A percentile compares a stretch with the other conserved stretches of the same genome.
These are phyloP conservation scores for Rhizoglyphus robini DNA, from an alignment of 1,140 invertebrate genomes.

Conservation along the genomic window DNA sequence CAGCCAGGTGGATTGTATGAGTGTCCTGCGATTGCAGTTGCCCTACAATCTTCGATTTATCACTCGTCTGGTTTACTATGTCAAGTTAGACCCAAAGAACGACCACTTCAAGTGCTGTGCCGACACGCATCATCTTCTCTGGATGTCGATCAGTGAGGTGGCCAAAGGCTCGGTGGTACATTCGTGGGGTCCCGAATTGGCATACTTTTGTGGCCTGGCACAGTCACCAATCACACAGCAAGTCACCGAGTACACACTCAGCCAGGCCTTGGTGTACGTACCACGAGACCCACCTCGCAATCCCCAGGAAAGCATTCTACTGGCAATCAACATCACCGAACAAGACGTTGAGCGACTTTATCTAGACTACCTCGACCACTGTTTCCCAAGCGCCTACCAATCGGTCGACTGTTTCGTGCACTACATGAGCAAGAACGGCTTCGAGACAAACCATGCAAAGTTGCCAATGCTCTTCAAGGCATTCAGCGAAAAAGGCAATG, in stretches of 20 bases:
- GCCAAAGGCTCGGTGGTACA: no score
- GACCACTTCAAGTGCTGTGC: neutral
- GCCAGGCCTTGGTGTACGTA: slow-evolving; percentile 7
- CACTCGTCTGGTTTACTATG: slow-evolving; percentile 7
- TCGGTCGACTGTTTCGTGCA: slow-evolving; percentile 3
- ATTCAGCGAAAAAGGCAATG: slow-evolving; percentile 13
- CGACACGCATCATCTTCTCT: neutral
- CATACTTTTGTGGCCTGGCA: neutral
- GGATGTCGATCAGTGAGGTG: neutral
- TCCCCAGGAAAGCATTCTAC: slow-evolving; percentile 18
- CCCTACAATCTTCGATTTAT: slow-evolving; percentile 1
- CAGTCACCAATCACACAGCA: neutral
- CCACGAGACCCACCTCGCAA: slow-evolving; percentile 17
- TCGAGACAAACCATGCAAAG: neutral
- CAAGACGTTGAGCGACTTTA: slow-evolving; percentile 18
- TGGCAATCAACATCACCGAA: slow-evolving; percentile 1
- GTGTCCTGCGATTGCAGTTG: slow-evolving; percentile 8
- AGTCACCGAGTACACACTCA: neutral
- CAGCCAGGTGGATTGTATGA: neutral
- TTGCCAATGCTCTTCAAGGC: slow-evolving; percentile 14
- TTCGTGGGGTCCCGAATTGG: slow-evolving; percentile 13
- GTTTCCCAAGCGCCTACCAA: slow-evolving; percentile 15
- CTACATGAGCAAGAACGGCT: slow-evolving; percentile 20
- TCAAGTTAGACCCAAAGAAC: neutral
- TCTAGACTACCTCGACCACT: slow-evolving; percentile 19